phyloP scores from a whole-genome alignment of 2,113 vertebrate genomes.

The Sturnus vulgaris region DNA sequence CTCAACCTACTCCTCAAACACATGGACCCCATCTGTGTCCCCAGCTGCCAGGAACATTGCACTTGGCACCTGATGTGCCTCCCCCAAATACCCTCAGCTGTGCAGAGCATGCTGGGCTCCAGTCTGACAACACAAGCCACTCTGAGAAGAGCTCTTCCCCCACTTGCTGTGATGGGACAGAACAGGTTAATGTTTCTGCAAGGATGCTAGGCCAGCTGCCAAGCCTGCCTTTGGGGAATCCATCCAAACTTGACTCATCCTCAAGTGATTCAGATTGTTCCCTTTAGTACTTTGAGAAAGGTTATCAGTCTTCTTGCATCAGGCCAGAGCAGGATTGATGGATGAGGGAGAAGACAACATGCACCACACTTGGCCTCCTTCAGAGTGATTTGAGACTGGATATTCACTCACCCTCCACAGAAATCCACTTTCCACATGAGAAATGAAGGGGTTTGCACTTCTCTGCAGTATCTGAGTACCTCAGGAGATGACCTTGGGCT shows the following conservation, averaged over 20 bases:
- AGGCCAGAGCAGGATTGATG: neutral
- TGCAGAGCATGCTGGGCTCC: neutral
- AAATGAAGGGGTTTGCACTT: neutral
- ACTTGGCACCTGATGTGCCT: neutral
- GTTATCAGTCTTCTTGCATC: neutral
- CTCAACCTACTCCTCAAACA: neutral
- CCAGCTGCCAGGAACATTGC: neutral
- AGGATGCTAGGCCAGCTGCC: neutral
- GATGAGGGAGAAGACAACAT: neutral
- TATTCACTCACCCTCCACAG: neutral
- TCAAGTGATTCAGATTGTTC: neutral
- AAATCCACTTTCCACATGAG: neutral
- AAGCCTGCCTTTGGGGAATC: neutral
- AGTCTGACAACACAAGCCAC: neutral
- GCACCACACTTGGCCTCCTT: neutral
- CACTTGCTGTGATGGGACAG: neutral
- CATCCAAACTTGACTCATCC: conserved; percentile 13
- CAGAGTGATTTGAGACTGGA: neutral
- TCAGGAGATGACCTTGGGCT: neutral
- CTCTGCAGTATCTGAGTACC: neutral
- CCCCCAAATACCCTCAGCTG: neutral
- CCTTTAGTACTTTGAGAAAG: neutral
- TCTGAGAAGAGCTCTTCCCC: neutral
- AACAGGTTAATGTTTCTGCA: neutral
- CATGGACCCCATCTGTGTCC: neutral